Evolutionary conservation across 2,888 invertebrate species (phyloP).

Genomic region (Neocrepidodera transversa): DNA sequence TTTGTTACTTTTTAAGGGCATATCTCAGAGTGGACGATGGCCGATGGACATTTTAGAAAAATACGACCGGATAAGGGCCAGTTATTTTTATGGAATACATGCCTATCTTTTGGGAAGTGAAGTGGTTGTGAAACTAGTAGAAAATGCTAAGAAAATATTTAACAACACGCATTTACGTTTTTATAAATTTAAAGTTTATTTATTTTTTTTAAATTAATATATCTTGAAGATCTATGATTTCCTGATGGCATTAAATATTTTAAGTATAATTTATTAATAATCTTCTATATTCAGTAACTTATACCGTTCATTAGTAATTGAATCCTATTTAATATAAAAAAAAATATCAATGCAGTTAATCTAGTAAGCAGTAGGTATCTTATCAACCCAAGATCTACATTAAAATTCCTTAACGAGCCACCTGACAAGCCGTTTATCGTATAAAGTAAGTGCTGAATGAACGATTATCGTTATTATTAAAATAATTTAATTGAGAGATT

Average conservation of each 20-base stretch:
- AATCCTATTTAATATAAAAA: conserved; percentile 3
- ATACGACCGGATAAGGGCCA: conserved; percentile 26
- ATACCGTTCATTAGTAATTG: conserved; percentile 17
- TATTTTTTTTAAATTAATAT: no score
- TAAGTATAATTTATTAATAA: conserved; percentile 4
- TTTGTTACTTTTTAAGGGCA: conserved; percentile 41
- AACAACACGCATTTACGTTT: no score
- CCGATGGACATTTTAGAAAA: conserved; percentile 32
- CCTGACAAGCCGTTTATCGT: conserved; percentile 14
- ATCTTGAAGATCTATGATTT: no score
- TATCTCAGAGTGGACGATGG: conserved; percentile 39
- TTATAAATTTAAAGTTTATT: no score
- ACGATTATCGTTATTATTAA: conserved; percentile 6
- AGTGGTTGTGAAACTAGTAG: neutral
- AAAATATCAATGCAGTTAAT: conserved; percentile 6
- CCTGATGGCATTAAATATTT: neutral
- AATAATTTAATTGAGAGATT: neutral
- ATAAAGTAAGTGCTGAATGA: neutral
- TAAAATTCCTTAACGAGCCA: conserved; percentile 8
- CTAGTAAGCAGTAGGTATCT: conserved; percentile 3
- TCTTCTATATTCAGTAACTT: neutral
- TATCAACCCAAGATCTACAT: conserved; percentile 5
- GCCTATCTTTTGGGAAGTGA: neutral
- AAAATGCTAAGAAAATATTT: no score
- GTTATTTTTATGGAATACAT: conserved; percentile 1